These are phyloP conservation scores for Dryocosmus kuriphilus DNA, from an alignment of 2,888 invertebrate genomes.

Conservation along the genomic window DNA sequence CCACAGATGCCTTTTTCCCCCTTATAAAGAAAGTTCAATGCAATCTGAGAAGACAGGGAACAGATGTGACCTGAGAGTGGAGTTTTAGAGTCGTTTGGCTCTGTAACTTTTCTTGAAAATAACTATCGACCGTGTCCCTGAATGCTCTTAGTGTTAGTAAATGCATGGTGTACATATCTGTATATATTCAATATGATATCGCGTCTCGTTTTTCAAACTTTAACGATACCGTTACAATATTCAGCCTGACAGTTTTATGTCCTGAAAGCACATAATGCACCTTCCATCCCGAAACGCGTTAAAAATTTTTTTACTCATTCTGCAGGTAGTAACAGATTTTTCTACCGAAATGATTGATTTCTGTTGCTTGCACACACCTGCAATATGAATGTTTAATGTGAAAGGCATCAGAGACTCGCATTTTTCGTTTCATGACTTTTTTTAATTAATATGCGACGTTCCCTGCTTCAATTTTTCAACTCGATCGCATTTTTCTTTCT, in stretches of 20 bases:
- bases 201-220: conserved; percentile 34
- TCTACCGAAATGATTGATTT: conserved; percentile 36
- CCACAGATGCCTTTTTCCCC: conserved; percentile 27
- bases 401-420: conserved; percentile 27
- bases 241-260: conserved; percentile 37
- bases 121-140: background rate
- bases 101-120: conserved; percentile 30
- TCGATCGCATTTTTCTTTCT: conserved; percentile 3
- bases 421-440: conserved; percentile 34
- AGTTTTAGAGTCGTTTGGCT: conserved; percentile 21
- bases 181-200: conserved; percentile 25
- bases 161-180: background rate
- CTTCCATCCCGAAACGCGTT: conserved; percentile 24
- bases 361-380: conserved; percentile 28
- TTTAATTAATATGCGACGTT: conserved; percentile 8
- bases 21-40: conserved; percentile 37
- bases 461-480: conserved; percentile 30
- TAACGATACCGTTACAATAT: conserved; percentile 28
- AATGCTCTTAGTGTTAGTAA: background rate
- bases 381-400: conserved; percentile 38
- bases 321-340: conserved; percentile 34
- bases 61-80: conserved; percentile 32
- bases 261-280: conserved; percentile 32
- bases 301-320: conserved; percentile 28
- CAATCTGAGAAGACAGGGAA: conserved; percentile 36